Conservation (phyloP, 2,888 invertebrate species). For the Lithophane leautieri region DNA sequence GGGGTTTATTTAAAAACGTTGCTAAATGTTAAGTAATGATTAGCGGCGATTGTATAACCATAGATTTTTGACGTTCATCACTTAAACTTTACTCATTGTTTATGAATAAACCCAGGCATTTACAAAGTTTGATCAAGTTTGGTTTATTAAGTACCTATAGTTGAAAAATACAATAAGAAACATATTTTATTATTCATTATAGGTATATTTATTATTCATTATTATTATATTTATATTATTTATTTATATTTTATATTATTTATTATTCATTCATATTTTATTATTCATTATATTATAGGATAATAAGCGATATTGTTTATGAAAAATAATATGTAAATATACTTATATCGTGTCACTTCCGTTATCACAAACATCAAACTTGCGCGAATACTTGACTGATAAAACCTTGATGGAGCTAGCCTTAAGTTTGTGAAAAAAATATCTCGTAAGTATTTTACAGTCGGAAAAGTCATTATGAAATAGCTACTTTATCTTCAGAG, state of each 20-base stretch:
- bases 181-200: conserved; percentile 36
- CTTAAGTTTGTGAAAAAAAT: conserved; percentile 19
- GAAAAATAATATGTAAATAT: conserved; percentile 39
- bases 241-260: conserved; percentile 29
- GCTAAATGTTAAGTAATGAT: no score
- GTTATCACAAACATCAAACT: conserved; percentile 24
- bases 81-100: no score
- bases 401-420: conserved; percentile 13
- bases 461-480: conserved; percentile 24
- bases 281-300: conserved; percentile 32
- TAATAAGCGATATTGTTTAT: conserved; percentile 36
- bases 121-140: background rate
- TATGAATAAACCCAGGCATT: background rate
- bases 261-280: conserved; percentile 36
- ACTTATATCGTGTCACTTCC: conserved; percentile 29
- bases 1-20: no score
- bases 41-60: no score
- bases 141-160: background rate
- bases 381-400: conserved; percentile 30
- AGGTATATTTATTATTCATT: conserved; percentile 38
- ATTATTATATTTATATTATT: conserved; percentile 43
- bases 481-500: conserved; percentile 31
- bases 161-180: conserved; percentile 42
- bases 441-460: conserved; percentile 2
- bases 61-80: no score